Evolutionary conservation across 1,140 invertebrate genomes (phyloP), one percentile per base, ranked within the genome.

Genomic region (Zaprionus vittiger): DNA sequence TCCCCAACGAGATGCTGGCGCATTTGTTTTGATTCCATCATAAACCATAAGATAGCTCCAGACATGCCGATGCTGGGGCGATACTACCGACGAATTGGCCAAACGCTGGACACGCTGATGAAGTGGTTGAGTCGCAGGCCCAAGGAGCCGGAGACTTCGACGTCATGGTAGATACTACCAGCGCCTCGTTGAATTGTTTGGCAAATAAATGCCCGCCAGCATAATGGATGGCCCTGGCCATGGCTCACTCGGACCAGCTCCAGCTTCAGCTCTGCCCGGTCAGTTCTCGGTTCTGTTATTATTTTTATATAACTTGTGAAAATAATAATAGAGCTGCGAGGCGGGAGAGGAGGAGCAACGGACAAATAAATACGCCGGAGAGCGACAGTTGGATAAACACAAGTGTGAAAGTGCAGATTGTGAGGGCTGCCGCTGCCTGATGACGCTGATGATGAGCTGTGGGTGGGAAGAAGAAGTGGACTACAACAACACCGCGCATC

Each of bases 301-400:
- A 89, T 89, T 89, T 90, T 89, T 89, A 90, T 89, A 89, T 85
- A 89, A 90, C 85, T 89, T 89, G 85, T 71, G 81, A 89, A 89
- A 89, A 89, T 89, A 89, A 89, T 90, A 89, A 89, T 89, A 89
- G 82, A 84, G 71, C 79, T 54, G 20, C 11, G 34, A 9, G 61
- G 57, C 9, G 26, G 37, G 5, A 5, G 22, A 12, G 5, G 47
- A 1, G 20, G 26, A 57, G 67, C 61, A 68, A 62, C 67, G 71
- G 74, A 55, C 71, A 79, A 83, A 69, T 62, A 82, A 75, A 71
- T 70, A 68, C 63, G 73, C 67, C 66, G 59, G 44, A 79, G 41
- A 77, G 76, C 74, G 84, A 89, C 84, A 89, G 84, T 89, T 89
- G 85, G 81, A 90, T 89, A 89, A 89, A 89, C 84, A 89, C 68